phyloP scores from a whole-genome alignment of 2,797 vertebrate species.

The Coranthus polyacanthus region DNA sequence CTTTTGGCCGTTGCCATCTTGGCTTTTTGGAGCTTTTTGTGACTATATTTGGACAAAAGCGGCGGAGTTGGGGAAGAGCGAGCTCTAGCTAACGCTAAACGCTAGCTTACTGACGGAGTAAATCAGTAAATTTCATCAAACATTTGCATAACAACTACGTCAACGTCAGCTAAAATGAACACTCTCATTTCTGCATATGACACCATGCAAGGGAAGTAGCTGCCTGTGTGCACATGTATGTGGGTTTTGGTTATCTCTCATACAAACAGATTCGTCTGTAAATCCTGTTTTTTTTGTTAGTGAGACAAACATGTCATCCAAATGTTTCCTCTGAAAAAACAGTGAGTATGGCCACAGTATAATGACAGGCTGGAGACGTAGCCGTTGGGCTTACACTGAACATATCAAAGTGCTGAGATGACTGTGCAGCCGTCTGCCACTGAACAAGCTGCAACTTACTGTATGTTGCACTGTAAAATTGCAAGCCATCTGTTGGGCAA shows the following conservation, averaged over 20 bases:
- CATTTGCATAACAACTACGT: too few relatives aligned
- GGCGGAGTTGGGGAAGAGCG: too few relatives aligned
- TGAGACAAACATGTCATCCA: conserved; percentile 1
- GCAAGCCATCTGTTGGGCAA: conserved; percentile 23
- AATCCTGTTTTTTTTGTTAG: conserved; percentile 6
- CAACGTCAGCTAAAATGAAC: too few relatives aligned
- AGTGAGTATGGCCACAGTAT: background rate
- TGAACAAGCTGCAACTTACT: conserved; percentile 38
- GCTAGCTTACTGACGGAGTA: too few relatives aligned
- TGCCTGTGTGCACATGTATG: too few relatives aligned
- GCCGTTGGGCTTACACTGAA: background rate
- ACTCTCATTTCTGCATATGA: too few relatives aligned
- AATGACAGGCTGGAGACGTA: conserved; percentile 24
- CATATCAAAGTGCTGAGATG: conserved; percentile 25
- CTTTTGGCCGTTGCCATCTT: too few relatives aligned
- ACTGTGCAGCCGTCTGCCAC: conserved; percentile 16
- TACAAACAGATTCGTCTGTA: background rate
- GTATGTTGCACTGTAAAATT: conserved; percentile 35
- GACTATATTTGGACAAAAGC: too few relatives aligned
- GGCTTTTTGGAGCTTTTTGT: too few relatives aligned
- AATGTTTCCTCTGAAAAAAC: conserved; percentile 10
- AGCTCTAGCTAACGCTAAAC: too few relatives aligned
- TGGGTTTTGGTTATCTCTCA: background rate
- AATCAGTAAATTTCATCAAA: too few relatives aligned
- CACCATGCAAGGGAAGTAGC: too few relatives aligned